phyloP scores from a whole-genome alignment of 2,888 invertebrate genomes.

The Sarcophaga caerulescens region DNA sequence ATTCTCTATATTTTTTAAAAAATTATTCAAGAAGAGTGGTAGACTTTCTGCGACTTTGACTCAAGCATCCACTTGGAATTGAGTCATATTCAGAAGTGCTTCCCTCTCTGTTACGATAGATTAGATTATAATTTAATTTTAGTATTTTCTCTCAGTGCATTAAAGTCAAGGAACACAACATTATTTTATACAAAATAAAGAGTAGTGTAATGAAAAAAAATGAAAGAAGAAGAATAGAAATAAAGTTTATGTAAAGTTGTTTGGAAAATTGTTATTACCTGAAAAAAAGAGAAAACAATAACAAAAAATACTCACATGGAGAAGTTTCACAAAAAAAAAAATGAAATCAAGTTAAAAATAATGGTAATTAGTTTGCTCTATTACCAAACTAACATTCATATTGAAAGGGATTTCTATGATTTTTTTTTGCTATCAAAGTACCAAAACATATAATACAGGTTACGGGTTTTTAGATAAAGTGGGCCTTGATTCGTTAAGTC shows the following conservation, averaged over 20 bases:
- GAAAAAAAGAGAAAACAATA: constrained; percentile 31
- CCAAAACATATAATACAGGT: not conserved
- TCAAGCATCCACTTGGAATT: too few species aligned
- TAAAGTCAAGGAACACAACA: too few species aligned
- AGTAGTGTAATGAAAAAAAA: constrained; percentile 7
- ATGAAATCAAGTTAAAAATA: constrained; percentile 56
- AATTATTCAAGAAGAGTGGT: too few species aligned
- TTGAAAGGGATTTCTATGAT: constrained; percentile 26
- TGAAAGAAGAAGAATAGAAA: constrained; percentile 1
- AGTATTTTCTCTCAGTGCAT: too few species aligned
- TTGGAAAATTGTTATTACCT: constrained; percentile 61
- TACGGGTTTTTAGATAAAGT: not conserved
- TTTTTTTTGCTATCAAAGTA: constrained; percentile 11
- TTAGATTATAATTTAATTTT: too few species aligned
- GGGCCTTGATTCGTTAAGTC: not conserved
- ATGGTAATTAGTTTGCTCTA: constrained; percentile 65
- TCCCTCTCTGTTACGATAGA: too few species aligned
- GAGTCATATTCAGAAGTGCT: too few species aligned
- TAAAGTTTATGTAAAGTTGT: constrained; percentile 61
- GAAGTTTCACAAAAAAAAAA: constrained; percentile 22
- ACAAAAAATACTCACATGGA: constrained; percentile 3
- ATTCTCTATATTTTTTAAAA: too few species aligned
- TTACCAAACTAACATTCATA: constrained; percentile 59
- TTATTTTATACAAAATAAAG: too few species aligned
- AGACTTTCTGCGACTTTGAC: too few species aligned